A percentile compares a stretch with the other conserved stretches of the same genome.
Evolutionary conservation across 2,797 vertebrate species (phyloP).

Genomic region (Mastacembelus armatus): DNA sequence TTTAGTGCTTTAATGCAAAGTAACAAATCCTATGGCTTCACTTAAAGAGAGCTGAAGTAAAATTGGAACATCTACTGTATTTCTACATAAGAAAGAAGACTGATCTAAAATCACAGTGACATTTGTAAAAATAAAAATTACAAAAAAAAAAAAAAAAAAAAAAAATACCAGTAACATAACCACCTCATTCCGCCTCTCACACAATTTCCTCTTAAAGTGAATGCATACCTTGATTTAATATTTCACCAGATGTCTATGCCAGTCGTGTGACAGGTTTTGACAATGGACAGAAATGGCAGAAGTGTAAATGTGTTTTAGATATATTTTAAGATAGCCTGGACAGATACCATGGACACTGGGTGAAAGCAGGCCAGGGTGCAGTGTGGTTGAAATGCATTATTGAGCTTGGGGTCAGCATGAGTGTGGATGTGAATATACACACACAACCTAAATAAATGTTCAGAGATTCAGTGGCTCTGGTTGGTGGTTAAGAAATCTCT

Average conservation of each 20-base stretch:
- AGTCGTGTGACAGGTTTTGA: not conserved
- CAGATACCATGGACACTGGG: not conserved
- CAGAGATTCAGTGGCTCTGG: constrained; percentile 13
- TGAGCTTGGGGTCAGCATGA: not conserved
- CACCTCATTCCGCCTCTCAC: too few relatives aligned
- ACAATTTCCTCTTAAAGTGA: too few relatives aligned
- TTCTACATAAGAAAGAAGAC: not conserved
- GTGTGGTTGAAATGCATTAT: constrained; percentile 1
- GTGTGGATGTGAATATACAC: not conserved
- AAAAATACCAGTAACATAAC: not conserved
- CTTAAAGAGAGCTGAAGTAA: not conserved
- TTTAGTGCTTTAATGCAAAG: not conserved
- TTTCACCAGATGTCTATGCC: too few relatives aligned
- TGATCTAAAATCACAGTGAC: not conserved
- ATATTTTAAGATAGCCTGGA: not conserved
- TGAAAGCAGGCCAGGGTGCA: not conserved
- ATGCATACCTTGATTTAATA: too few relatives aligned
- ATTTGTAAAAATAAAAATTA: not conserved
- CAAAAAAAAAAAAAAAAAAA: too few relatives aligned
- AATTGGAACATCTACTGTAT: not conserved
- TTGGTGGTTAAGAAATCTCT: constrained; percentile 24
- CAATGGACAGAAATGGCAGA: not conserved
- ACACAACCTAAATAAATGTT: constrained; percentile 21
- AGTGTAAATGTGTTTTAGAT: not conserved
- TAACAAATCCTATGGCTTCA: not conserved